Percentiles rank a stretch among this genome's conserved stretches.
Evolutionary conservation across 2,888 invertebrate species (phyloP).

Genomic region (Microplitis deprimator): DNA sequence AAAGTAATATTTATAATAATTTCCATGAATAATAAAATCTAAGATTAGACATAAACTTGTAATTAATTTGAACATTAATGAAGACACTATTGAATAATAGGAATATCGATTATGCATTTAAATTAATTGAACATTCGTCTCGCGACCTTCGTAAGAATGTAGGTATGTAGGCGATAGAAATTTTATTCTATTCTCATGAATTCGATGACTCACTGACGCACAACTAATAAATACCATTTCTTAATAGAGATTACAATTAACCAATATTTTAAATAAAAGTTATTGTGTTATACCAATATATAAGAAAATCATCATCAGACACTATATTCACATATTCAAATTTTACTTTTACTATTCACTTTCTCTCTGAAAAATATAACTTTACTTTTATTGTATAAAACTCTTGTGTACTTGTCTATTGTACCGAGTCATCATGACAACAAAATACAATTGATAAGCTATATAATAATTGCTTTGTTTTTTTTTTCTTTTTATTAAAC

Average conservation of each 20-base stretch:
- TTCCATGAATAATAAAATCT: background rate
- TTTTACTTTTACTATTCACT: slow-evolving; percentile 45
- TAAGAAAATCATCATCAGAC: slow-evolving; percentile 11
- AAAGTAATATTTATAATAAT: background rate
- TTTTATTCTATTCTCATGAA: slow-evolving; percentile 48
- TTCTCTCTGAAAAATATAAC: slow-evolving; percentile 38
- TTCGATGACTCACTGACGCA: slow-evolving; percentile 45
- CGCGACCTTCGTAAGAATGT: slow-evolving; percentile 46
- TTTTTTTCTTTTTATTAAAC: slow-evolving; percentile 14
- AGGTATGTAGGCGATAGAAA: slow-evolving; percentile 55
- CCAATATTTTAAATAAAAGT: slow-evolving; percentile 14
- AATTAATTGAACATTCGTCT: slow-evolving; percentile 43
- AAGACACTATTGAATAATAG: slow-evolving; percentile 16
- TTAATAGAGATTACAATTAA: slow-evolving; percentile 19
- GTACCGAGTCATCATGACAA: slow-evolving; percentile 17
- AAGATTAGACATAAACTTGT: background rate
- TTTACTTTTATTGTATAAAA: background rate
- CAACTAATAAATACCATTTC: slow-evolving; percentile 13
- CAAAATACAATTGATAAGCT: background rate
- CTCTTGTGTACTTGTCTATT: background rate
- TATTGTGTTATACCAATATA: background rate
- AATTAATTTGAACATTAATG: slow-evolving; percentile 5
- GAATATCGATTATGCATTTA: slow-evolving; percentile 30
- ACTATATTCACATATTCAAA: slow-evolving; percentile 14
- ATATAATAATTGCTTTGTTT: slow-evolving; percentile 16